These are phyloP conservation scores for Pseudocheirus occidentalis DNA, from an alignment of 2,797 vertebrate genomes.

Conservation along the genomic window DNA sequence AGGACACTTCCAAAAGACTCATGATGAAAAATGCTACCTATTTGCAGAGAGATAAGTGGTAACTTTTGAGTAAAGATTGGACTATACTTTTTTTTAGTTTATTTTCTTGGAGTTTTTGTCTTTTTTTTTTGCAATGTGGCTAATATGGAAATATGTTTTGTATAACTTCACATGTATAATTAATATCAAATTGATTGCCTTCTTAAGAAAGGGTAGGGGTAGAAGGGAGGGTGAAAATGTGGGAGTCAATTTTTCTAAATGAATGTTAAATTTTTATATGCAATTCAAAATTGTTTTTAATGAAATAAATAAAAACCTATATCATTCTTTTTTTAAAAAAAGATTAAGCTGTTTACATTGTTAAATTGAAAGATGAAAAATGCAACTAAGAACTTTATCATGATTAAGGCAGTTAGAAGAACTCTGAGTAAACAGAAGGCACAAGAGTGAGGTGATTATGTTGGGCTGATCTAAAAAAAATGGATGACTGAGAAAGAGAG, in stretches of 20 bases:
- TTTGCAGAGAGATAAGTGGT: not conserved
- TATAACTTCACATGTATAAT: not conserved
- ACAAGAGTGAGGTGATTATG: not conserved
- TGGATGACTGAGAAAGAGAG: not conserved
- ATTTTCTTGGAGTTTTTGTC: not conserved
- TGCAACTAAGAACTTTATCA: not conserved
- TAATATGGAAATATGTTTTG: not conserved
- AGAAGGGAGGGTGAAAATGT: not conserved
- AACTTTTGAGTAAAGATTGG: not conserved
- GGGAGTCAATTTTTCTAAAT: not conserved
- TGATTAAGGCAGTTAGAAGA: not conserved
- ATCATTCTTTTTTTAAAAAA: not conserved
- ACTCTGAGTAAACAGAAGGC: not conserved
- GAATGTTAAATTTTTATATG: not conserved
- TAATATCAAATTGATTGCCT: not conserved
- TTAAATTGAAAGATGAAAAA: not conserved
- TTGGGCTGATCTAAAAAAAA: not conserved
- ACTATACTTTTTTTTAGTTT: not conserved
- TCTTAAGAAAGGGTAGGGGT: not conserved
- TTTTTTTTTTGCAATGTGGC: not conserved
- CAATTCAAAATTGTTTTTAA: not conserved
- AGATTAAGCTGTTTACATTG: not conserved
- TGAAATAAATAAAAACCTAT: not conserved
- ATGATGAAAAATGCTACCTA: not conserved
- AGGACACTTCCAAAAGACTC: not conserved